These are phyloP conservation scores for Drosophila subsilvestris DNA, from an alignment of 2,888 invertebrate species.

Conservation along the genomic window DNA sequence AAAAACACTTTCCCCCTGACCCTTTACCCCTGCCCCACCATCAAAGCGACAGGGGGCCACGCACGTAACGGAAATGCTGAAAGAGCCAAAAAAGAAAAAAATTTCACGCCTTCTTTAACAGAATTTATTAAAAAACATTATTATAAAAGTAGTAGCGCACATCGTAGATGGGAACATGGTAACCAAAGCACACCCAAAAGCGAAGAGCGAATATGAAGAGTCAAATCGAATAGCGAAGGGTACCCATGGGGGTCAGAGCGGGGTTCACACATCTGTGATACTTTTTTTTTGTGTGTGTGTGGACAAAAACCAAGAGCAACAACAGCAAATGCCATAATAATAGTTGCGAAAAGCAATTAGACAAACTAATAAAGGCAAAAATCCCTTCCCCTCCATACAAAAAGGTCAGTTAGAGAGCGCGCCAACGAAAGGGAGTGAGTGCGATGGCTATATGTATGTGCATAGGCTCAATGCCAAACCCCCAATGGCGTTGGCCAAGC, in stretches of 20 bases:
- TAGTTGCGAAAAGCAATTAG: conserved; percentile 78
- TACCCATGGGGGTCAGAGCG: conserved; percentile 49
- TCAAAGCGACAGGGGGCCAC: conserved; percentile 31
- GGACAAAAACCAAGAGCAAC: conserved; percentile 45
- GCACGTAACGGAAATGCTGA: conserved; percentile 57
- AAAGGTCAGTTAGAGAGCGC: conserved; percentile 32
- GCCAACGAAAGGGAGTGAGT: conserved; percentile 19
- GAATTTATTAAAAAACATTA: conserved; percentile 74
- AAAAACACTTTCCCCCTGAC: conserved; percentile 32
- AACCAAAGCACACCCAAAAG: conserved; percentile 65
- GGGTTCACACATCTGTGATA: conserved; percentile 72
- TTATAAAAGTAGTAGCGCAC: conserved; percentile 46
- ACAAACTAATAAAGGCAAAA: conserved; percentile 78
- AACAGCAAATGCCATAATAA: conserved; percentile 63
- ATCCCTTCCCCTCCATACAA: conserved; percentile 49
- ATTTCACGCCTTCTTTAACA: conserved; percentile 81
- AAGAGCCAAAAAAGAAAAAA: conserved; percentile 59
- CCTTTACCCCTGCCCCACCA: conserved; percentile 6
- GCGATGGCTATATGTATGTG: conserved; percentile 22
- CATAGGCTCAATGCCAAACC: conserved; percentile 71
- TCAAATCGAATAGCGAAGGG: conserved; percentile 66
- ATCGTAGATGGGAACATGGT: conserved; percentile 39
- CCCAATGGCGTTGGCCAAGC: conserved; percentile 72
- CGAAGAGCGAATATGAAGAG: conserved; percentile 51
- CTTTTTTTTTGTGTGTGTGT: conserved; percentile 48